Evolutionary conservation across 1,140 invertebrate genomes (phyloP), one percentile per base, ranked within the genome.

Genomic region (Glossosoma conforme): DNA sequence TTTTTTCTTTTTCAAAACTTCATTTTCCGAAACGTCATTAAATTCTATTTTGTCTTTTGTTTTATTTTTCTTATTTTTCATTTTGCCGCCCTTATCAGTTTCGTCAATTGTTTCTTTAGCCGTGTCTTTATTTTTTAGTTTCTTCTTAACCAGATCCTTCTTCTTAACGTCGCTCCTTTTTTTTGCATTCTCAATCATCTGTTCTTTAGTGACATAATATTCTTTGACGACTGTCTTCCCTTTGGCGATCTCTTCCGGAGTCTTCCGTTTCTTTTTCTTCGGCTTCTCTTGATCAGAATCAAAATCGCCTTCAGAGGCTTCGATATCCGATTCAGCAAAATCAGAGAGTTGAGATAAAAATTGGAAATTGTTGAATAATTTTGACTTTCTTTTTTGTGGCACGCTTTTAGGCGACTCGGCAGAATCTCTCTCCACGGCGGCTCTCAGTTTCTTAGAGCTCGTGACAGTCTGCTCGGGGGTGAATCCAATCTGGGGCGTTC

Each of bases 301-400:
- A 15, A 6, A 17, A 6, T 28, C 24, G 30, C 33, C 46, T 25
- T 19, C 24, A 30, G 37, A 32, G 2, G 24, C 18, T 22, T 54
- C 44, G 17, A 17, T 41, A 6, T 36, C 54, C 17, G 54, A 52
- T 20, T 52, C 54, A 20, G 45, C 25, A 43, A 44, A 40, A 48
- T 56, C 54, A 3, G 48, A 33, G 8, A 52, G 21, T 44, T 57
- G 50, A 11, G 55, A 57, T 5, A 52, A 30, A 44, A 53, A 57
- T 44, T 53, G 49, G 24, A 57, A 57, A 25, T 57, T 57, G 38
- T 57, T 57, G 10, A 33, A 46, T n/a, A 51, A 22, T 30, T 56
- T 56, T 6, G 42, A 46, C 36, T 56, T 56, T 11, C 28, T 32
- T 32, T 49, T 40, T 30, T 43, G 37, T 6, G 30, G 28, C 18